Evolutionary conservation across 2,113 vertebrate genomes (phyloP).

Genomic region (Dasyurus viverrinus): DNA sequence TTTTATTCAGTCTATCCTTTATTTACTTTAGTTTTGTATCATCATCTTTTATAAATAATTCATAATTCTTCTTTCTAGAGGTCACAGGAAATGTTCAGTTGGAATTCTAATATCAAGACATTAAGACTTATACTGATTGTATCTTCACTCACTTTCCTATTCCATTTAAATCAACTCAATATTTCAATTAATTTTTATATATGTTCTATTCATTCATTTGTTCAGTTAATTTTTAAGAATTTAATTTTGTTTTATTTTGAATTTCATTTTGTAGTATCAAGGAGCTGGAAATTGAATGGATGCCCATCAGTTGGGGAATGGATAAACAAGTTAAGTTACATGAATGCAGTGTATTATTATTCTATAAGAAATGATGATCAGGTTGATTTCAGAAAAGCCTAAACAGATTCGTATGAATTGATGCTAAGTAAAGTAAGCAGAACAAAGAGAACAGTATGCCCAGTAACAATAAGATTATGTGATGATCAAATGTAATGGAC

Average conservation of each 20-base stretch:
- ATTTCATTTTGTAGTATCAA: not conserved
- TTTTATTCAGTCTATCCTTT: not conserved
- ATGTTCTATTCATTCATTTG: not conserved
- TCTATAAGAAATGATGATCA: too few relatives aligned
- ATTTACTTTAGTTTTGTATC: not conserved
- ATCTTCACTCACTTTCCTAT: not conserved
- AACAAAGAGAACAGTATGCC: too few relatives aligned
- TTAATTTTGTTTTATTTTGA: not conserved
- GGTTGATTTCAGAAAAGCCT: too few relatives aligned
- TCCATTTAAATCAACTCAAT: not conserved
- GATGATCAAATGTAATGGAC: too few relatives aligned
- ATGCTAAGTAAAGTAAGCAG: too few relatives aligned
- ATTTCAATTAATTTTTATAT: too few relatives aligned
- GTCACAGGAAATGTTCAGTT: not conserved
- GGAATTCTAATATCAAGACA: not conserved
- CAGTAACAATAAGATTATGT: too few relatives aligned
- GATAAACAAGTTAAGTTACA: too few relatives aligned
- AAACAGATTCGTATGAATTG: too few relatives aligned
- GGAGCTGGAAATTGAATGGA: too few relatives aligned
- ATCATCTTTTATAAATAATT: not conserved
- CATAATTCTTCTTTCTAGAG: not conserved
- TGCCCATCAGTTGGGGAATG: too few relatives aligned
- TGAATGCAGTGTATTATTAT: too few relatives aligned
- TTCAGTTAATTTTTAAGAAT: not conserved
- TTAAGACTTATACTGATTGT: not conserved